Conservation (phyloP, 2,888 invertebrate species). For the Criorhina ranunculi region DNA sequence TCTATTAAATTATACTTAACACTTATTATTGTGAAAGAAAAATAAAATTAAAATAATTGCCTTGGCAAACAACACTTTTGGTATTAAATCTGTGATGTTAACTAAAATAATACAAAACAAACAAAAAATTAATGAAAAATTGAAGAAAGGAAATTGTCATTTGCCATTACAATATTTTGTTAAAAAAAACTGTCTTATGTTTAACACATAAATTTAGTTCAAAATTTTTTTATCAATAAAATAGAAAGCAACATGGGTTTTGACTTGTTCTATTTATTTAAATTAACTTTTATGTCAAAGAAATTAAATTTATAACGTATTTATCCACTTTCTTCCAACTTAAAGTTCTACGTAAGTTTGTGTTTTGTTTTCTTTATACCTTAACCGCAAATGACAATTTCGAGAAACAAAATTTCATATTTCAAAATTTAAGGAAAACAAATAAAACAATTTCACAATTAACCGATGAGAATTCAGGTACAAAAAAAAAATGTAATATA, state of each 20-base stretch:
- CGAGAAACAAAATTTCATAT: conserved; percentile 15
- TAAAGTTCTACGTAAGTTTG: no score
- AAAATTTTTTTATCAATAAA: no score
- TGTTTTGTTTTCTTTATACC: no score
- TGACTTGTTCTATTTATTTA: no score
- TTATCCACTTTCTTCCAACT: no score
- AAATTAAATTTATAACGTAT: no score
- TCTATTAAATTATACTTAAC: conserved; percentile 38
- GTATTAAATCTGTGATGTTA: conserved; percentile 79
- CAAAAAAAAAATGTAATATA: conserved; percentile 56
- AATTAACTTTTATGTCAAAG: no score
- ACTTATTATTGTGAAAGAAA: conserved; percentile 39
- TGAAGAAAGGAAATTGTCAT: conserved; percentile 41
- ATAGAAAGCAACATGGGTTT: no score
- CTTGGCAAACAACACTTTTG: conserved; percentile 74
- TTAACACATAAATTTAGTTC: not conserved
- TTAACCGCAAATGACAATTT: conserved; percentile 48
- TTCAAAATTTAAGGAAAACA: conserved; percentile 34
- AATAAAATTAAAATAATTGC: conserved; percentile 49
- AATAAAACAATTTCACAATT: conserved; percentile 48
- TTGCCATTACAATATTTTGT: conserved; percentile 5
- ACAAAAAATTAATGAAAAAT: conserved; percentile 23
- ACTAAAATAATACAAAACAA: conserved; percentile 62
- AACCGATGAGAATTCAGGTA: conserved; percentile 68
- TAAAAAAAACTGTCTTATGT: not conserved